Base-by-base conservation (phyloP, 2,888 invertebrate species). In the Heliconius charithonia region DNA sequence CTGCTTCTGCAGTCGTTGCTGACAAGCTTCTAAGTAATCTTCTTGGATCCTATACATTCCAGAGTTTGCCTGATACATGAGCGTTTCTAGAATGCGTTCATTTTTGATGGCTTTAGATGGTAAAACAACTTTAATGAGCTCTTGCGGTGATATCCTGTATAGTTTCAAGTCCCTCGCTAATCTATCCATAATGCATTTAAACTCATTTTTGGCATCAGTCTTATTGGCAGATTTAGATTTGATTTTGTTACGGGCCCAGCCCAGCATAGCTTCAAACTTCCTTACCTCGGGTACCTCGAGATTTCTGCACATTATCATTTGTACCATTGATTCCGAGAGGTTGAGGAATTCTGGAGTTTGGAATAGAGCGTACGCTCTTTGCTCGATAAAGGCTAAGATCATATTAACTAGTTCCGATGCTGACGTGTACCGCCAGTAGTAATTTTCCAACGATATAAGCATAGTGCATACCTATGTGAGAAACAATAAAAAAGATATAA, bases 381-480 rank as follows among this genome's bases (percentile, higher is more conserved):
- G 97, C 91, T 98, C 98, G 73, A 98, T 97, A 91, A 98, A 98
- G 32, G 98, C 97, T 81, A 98, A 95, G 85, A 98, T 98, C 98
- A 98, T 98, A 93, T 98, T 98, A 83, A 98, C 98, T 87, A 98
- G 95, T 91, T 98, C 98, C 41, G 98, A 98, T 71, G 98, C 98
- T 79, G 98, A 98, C 59, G 98, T 98, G 91, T 98, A 98, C 82
- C 98, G 96, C 98, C 98, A 98, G 91, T 98, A 98, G 92, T 98
- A 98, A 91, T 98, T 98, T 91, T 98, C 98, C 89, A 98, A 93
- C 67, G 98, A 97, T 91, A 97, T 97, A 78, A 98, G 95, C 98
- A 98, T 98, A 83, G 97, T 97, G 92, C 98, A 98, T n/a, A 97
- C 97, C 97, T 97, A 90, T 62, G 84, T 84, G 67, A 75, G 45